Conservation (phyloP, 2,113 vertebrate species). For the Fregetta grallaria region DNA sequence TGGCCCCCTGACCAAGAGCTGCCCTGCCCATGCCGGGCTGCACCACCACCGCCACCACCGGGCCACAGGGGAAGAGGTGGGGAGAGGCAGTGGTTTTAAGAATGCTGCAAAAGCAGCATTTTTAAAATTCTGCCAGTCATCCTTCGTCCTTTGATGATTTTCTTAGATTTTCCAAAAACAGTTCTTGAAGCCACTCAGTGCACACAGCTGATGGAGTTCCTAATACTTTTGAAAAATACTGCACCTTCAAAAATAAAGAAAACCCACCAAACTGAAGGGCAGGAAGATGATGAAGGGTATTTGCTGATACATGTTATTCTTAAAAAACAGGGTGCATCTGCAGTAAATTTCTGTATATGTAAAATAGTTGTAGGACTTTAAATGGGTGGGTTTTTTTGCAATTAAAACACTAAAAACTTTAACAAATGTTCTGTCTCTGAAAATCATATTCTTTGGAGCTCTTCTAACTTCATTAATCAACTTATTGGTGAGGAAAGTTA, state of each 20-base stretch:
- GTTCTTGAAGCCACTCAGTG: background rate
- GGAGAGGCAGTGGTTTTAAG: accelerated
- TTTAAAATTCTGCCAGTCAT: background rate
- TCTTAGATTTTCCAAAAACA: background rate
- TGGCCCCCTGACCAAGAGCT: accelerated
- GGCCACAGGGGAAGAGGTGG: accelerated
- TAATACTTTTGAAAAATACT: background rate
- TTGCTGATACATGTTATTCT: background rate
- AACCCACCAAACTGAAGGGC: background rate
- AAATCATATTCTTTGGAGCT: background rate
- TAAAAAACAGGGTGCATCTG: background rate
- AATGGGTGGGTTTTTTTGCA: accelerated
- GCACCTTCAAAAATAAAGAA: background rate
- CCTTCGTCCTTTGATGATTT: background rate
- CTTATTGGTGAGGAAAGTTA: background rate
- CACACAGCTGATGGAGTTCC: background rate
- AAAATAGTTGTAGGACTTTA: background rate
- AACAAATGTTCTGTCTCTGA: background rate
- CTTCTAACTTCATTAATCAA: background rate
- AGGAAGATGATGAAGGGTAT: background rate
- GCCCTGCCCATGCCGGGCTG: accelerated
- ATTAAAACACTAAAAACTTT: background rate
- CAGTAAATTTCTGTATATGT: background rate
- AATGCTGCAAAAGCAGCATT: background rate
- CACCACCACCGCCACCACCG: accelerated